Conservation (phyloP, 2,113 vertebrate genomes). For the Mus spicilegus region DNA sequence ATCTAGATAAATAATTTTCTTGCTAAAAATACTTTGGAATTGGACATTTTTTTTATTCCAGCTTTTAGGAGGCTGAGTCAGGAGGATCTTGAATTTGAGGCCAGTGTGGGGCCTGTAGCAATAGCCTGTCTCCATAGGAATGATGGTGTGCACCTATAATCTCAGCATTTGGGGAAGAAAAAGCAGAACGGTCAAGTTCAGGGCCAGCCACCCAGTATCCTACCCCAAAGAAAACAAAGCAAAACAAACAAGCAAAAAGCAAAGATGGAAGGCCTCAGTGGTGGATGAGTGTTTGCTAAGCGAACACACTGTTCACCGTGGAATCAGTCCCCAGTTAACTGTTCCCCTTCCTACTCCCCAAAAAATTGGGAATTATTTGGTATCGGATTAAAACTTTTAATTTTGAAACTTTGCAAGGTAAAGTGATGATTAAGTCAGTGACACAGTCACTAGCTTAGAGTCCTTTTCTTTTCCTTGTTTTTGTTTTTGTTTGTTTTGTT, state of each 20-base stretch:
- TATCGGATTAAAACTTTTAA: neutral
- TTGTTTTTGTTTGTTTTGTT: neutral
- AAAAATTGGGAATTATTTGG: neutral
- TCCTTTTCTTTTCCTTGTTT: neutral
- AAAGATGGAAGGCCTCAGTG: too few species aligned
- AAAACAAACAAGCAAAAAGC: neutral
- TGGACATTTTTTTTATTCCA: neutral
- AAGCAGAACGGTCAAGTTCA: neutral
- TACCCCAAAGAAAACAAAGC: neutral
- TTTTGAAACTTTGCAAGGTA: neutral
- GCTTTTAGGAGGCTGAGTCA: neutral
- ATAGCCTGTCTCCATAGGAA: neutral
- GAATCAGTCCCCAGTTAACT: neutral
- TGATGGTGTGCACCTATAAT: neutral
- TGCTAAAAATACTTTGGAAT: neutral
- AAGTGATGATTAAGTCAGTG: neutral
- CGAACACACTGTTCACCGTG: too few species aligned
- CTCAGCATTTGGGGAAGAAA: neutral
- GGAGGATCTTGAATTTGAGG: neutral
- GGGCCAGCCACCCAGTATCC: neutral
- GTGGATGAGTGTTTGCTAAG: too few species aligned
- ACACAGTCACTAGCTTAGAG: neutral
- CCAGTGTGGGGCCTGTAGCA: neutral
- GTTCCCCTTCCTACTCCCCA: fast-evolving
- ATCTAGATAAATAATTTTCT: slow-evolving; percentile 24